Conservation (phyloP, 2,888 invertebrate species). For the Tipula confusa region DNA sequence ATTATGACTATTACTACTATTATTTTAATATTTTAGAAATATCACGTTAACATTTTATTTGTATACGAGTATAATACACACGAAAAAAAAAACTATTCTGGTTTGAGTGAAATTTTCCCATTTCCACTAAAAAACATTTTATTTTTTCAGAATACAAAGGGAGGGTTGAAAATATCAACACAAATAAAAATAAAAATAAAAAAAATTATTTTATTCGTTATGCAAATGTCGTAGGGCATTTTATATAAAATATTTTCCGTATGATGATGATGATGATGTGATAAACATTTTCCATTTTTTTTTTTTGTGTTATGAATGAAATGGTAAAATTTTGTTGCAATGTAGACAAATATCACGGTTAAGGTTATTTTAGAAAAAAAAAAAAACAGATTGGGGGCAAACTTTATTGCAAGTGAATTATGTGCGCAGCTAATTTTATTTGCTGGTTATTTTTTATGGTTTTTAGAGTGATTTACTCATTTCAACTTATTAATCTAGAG, state of each 20-base stretch:
- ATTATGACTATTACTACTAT: neutral
- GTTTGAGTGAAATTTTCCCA: constrained; percentile 1
- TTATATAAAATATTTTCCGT: neutral
- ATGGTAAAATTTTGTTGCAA: neutral
- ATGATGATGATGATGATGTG: neutral
- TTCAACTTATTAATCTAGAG: no score
- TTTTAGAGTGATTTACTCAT: no score
- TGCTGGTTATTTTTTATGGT: no score
- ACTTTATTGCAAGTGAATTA: neutral
- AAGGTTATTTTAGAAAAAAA: neutral
- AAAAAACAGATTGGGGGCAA: neutral
- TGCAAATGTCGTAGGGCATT: constrained; percentile 5
- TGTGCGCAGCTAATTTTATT: neutral
- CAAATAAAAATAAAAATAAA: neutral
- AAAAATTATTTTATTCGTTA: neutral
- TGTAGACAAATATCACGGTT: neutral
- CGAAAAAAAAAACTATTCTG: neutral
- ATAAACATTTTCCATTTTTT: neutral
- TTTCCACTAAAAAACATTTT: neutral
- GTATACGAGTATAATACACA: neutral
- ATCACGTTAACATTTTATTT: neutral
- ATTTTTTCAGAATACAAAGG: neutral
- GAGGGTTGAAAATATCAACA: neutral
- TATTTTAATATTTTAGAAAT: neutral
- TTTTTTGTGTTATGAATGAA: constrained; percentile 6